Evolutionary conservation across 2,888 invertebrate genomes (phyloP), one percentile per base, ranked within the genome.

Genomic region (Trypoxylon attenuatum): DNA sequence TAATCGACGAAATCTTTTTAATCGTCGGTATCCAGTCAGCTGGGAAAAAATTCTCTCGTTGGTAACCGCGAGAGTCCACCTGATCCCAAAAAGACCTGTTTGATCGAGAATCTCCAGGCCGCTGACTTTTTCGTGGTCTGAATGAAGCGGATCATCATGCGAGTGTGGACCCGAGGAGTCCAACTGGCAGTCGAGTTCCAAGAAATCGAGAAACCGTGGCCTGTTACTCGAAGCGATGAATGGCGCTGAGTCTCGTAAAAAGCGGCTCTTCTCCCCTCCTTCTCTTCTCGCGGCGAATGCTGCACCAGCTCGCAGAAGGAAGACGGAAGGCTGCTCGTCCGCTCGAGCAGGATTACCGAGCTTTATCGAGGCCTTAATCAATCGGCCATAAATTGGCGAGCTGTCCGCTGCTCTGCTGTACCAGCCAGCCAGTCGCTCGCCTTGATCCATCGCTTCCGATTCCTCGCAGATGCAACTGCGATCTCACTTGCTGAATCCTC

Each of bases 391-490:
- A 73, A 73, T 73, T 70, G 73, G 62, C 73, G 54, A 58, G 60
- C 62, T 47, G 56, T 73, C 61, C 50, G 19, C 46, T 4, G 23
- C 33, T 39, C 25, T 27, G 18, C 38, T 60, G 65, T n/a, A 65
- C 65, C 66, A 58, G 39, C 25, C 16, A 19, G 39, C 43, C 51
- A 55, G 66, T 70, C 63, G 60, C 73, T n/a, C n/a, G n/a, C n/a
- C n/a, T n/a, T 73, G 70, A 73, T 73, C 63, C 73, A 73, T 73
- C 73, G 73, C 39, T 67, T 73, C 67, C 67, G 73, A 64, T 64
- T 64, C 43, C 63, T 54, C 50, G 41, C 42, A 56, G 58, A 52
- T 60, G 50, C 53, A 22, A 45, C n/a, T 16, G 42, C 61, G 39
- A 60, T 56, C 56, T 57, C 42, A 15, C 45, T 27, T 47, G 47